phyloP scores from a whole-genome alignment of 1,140 invertebrate genomes.

The Leptopilina clavipes region DNA sequence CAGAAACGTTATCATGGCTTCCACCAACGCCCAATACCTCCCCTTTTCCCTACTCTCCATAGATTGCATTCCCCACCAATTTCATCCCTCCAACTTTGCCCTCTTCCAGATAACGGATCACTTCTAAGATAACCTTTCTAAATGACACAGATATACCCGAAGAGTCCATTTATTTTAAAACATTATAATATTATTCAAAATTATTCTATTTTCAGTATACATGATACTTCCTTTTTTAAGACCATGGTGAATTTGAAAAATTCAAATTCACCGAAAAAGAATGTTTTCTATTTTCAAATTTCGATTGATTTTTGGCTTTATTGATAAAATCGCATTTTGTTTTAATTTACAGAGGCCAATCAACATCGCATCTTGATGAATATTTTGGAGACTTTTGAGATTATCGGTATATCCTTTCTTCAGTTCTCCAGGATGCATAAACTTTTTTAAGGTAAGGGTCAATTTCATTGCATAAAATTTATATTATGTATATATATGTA shows the following conservation, averaged over 20 bases:
- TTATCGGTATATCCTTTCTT: neutral
- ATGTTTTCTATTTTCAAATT: too few species aligned
- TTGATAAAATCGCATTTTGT: neutral
- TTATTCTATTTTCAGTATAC: neutral
- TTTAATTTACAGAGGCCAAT: neutral
- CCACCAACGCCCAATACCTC: constrained; percentile 22
- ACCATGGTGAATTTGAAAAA: too few species aligned
- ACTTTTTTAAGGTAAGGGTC: neutral
- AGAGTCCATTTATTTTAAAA: neutral
- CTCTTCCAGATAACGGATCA: constrained; percentile 2
- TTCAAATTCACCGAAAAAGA: too few species aligned
- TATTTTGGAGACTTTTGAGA: constrained; percentile 1
- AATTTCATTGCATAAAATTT: neutral
- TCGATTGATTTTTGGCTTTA: too few species aligned
- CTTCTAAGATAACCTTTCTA: neutral
- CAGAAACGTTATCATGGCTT: constrained; percentile 25
- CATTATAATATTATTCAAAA: neutral
- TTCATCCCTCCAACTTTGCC: neutral
- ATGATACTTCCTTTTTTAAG: too few species aligned
- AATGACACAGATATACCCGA: constrained; percentile 6
- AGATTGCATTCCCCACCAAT: constrained; percentile 1
- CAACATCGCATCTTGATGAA: neutral
- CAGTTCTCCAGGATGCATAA: neutral
- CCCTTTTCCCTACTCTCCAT: neutral
- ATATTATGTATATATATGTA: neutral